Base-by-base conservation (phyloP, 2,113 vertebrate genomes). In the Heterotis niloticus region DNA sequence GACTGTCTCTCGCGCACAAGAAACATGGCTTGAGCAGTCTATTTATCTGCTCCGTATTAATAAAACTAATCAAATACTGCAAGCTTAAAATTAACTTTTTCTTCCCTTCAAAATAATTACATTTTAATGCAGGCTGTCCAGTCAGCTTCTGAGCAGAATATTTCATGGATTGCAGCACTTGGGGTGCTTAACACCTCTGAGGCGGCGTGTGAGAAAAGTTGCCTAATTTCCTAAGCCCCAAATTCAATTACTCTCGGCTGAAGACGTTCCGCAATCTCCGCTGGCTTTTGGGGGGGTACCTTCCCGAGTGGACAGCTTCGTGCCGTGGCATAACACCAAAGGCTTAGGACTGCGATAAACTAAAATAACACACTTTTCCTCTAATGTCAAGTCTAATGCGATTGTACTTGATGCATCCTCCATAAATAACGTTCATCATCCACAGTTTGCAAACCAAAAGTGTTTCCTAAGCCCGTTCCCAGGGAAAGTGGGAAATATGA, bases 101-200 rank as follows among this genome's bases (percentile, higher is more conserved):
- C 23, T 7, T n/a, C n/a, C 28, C 13, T 11, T 29, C 64, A 23
- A 57, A 23, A 59, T 68, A 24, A 56, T 57, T 69, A 34, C 28
- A 71, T 60, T 69, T 28, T 52, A 10, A 56, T 75, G 24, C 26
- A 44, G n/a, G 23, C 16, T 29, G n/a, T 52, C 23, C 13, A 24
- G 29, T 75, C 57, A 88, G 80, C 81, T 83, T 89, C 81, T 85
- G 83, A 87, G 84, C 83, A 84, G 83, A 89, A 91, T 89, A 85
- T 84, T 82, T 44, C n/a, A 82, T 86, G 82, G 81, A 83, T 86
- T 89, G 79, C 82, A n/a, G 0, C 79, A 85, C 81, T 88, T 86
- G 83, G 86, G 84, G 76, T 87, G 86, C 85, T 89, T 87, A 88
- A 92, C 88, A 79, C 69, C 87, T 85, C 72, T 71, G 87, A 90